Percentiles rank a stretch among this genome's conserved stretches.
These are phyloP conservation scores for Leptodactylus fuscus DNA, from an alignment of 2,113 vertebrate genomes.

Conservation along the genomic window DNA sequence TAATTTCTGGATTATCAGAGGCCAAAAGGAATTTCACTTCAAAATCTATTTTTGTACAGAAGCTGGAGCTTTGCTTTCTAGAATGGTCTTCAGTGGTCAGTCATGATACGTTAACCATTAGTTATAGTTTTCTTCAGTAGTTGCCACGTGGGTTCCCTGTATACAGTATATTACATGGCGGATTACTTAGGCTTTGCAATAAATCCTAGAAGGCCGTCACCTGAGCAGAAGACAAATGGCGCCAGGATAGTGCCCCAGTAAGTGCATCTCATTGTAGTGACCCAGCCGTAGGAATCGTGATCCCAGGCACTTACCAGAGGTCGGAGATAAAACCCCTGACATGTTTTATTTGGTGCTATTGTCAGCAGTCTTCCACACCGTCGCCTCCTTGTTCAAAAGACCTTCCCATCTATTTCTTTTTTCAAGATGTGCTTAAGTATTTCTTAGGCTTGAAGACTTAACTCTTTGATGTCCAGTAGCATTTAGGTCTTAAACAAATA, in stretches of 20 bases:
- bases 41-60: no score
- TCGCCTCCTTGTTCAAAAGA: slow-evolving; percentile 1
- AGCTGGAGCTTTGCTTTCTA: no score
- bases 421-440: neutral
- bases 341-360: slow-evolving; percentile 31
- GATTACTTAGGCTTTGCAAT: slow-evolving; percentile 31
- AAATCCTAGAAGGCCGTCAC: slow-evolving; percentile 17
- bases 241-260: neutral
- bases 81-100: no score
- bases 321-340: slow-evolving; percentile 29
- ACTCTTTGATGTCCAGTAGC: neutral
- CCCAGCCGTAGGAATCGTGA: slow-evolving; percentile 26
- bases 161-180: slow-evolving; percentile 33
- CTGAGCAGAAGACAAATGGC: slow-evolving; percentile 17
- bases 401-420: neutral
- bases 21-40: no score
- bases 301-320: slow-evolving; percentile 46
- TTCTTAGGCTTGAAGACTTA: slow-evolving; percentile 5
- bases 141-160: neutral
- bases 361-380: slow-evolving; percentile 48
- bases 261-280: slow-evolving; percentile 6
- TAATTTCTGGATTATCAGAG: no score
- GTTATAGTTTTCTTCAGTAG: neutral
- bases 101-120: neutral
- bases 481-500: no score